Base-by-base conservation (phyloP, 2,113 vertebrate species). In the Chunga burmeisteri region DNA sequence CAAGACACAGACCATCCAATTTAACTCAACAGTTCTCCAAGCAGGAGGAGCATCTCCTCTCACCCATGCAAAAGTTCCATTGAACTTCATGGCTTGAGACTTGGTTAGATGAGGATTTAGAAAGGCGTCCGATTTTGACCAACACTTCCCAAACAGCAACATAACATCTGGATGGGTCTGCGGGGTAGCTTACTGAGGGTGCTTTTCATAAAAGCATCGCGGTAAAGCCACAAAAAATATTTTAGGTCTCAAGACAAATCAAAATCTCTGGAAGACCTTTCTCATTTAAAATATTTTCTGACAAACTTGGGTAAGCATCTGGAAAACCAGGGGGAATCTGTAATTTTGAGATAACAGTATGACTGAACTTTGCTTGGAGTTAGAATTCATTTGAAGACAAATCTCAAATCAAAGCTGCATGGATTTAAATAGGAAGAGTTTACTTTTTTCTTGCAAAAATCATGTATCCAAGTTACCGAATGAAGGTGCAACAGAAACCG, bases 151-250 rank as follows among this genome's bases (percentile, higher is more conserved):
- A 42, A 17, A 46, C 22, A 93, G 40, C 16, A 44, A 44, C 8
- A 5, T 25, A 32, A 40, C 1, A 0, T 11, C 20, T 1, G 6
- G 58, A 47, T 26, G 16, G 14, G 32, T 50, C 68, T 30, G 23
- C 13, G 13, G 3, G 7, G 32, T 9, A 66, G 20, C 38, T 67
- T 63, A 63, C 4, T 59, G 16, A 73, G 18, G 21, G 6, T 47
- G 23, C 22, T 78, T 71, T 81, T 74, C 42, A 42, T 7, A 32
- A 83, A 70, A 65, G 34, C 55, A 70, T 50, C 7, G 34, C 7
- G 4, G 58, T 8, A 66, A 72, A 77, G 26, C 21, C 52, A 71
- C 14, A 78, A n/a, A 38, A 44, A 25, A 18, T 38, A 81, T 46
- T 78, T 40, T 47, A 34, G 25, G 32, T 78, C 46, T 73, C 22